Percentiles rank a stretch among this genome's conserved stretches.
Evolutionary conservation across 1,140 invertebrate genomes (phyloP).

Genomic region (Eriocheir sinensis): DNA sequence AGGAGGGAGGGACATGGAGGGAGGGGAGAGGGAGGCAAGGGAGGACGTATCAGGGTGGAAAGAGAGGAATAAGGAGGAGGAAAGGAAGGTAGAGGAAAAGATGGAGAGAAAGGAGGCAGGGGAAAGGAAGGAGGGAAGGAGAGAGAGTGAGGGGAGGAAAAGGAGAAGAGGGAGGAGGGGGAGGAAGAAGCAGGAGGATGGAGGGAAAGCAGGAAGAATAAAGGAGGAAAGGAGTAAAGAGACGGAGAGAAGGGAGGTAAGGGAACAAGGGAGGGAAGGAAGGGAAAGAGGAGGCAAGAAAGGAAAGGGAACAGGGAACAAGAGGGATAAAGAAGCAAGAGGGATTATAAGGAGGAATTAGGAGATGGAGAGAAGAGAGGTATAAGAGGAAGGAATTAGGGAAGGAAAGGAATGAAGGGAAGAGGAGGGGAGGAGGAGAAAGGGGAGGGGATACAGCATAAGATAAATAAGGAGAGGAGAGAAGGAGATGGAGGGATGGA

Average conservation of each 20-base stretch:
- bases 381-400: background rate
- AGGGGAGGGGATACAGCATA: background rate
- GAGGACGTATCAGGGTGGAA: too few species aligned
- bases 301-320: too few species aligned
- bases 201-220: background rate
- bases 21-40: background rate
- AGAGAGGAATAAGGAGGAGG: background rate
- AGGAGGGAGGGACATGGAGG: background rate
- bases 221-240: background rate
- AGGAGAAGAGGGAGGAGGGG: background rate
- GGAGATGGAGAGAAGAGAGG: too few species aligned
- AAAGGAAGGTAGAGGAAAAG: conserved; percentile 16
- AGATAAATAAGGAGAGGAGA: background rate
- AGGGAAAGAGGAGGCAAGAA: too few species aligned
- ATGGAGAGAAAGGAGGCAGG: background rate
- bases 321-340: too few species aligned
- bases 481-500: background rate
- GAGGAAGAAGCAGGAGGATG: too few species aligned
- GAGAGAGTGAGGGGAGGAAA: background rate
- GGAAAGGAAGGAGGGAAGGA: background rate
- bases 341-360: too few species aligned
- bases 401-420: background rate
- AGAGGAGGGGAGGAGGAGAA: background rate
- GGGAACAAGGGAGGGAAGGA: too few species aligned
- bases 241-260: too few species aligned